Evolutionary conservation across 2,797 vertebrate species (phyloP).

Genomic region (Argyrosomus regius): DNA sequence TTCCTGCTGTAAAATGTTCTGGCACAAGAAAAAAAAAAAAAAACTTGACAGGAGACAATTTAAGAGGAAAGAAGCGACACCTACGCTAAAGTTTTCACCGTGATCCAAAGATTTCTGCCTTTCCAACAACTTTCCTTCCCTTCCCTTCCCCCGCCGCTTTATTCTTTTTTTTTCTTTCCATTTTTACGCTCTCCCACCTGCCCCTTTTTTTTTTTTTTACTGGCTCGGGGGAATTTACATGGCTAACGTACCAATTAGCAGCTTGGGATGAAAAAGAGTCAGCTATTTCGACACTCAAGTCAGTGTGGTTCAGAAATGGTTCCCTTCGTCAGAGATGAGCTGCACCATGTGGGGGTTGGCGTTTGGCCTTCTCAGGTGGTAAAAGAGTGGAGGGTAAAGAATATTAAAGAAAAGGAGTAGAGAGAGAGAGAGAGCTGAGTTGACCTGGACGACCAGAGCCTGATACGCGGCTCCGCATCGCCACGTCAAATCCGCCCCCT

Average conservation of each 20-base stretch:
- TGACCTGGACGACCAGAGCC: slow-evolving; percentile 28
- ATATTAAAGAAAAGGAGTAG: slow-evolving; percentile 29
- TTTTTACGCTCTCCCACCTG: slow-evolving; percentile 37
- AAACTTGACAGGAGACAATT: slow-evolving; percentile 31
- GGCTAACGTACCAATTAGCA: slow-evolving; percentile 82
- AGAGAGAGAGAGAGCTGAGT: background rate
- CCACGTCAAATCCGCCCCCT: slow-evolving; percentile 25
- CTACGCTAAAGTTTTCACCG: slow-evolving; percentile 28
- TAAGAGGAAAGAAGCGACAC: slow-evolving; percentile 54
- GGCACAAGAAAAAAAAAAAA: slow-evolving; percentile 57
- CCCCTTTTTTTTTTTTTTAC: slow-evolving; percentile 9
- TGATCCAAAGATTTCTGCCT: slow-evolving; percentile 43
- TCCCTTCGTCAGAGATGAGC: slow-evolving; percentile 78
- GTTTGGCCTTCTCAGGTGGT: slow-evolving; percentile 50
- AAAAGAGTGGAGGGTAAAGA: slow-evolving; percentile 43
- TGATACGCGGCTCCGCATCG: background rate
- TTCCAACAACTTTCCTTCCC: slow-evolving; percentile 40
- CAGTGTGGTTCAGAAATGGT: slow-evolving; percentile 78
- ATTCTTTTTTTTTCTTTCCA: background rate
- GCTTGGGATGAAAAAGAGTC: slow-evolving; percentile 73
- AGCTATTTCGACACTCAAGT: slow-evolving; percentile 68
- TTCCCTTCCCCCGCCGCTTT: slow-evolving; percentile 11
- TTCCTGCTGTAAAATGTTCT: slow-evolving; percentile 70
- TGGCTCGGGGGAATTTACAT: slow-evolving; percentile 65
- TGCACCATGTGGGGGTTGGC: slow-evolving; percentile 62